Evolutionary conservation across 2,888 invertebrate genomes (phyloP), one percentile per base, ranked within the genome.

Genomic region (Nowickia ferox): DNA sequence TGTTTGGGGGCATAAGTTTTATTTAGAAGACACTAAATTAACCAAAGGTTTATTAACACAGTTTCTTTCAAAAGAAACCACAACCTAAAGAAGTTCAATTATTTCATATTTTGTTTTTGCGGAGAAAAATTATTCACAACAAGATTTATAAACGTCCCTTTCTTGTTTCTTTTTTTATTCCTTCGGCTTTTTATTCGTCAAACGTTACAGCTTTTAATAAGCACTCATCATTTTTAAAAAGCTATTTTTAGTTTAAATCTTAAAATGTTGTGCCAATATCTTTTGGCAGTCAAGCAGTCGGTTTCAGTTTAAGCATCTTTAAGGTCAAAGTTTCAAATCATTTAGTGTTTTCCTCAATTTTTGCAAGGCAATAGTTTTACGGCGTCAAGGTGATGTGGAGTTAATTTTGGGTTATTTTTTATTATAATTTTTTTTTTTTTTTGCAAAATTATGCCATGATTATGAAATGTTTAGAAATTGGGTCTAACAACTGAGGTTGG

Each of bases 301-400:
- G 22, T 40, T 57, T 66, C 22, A 76, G 55, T 72, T 44, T 55
- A 15, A 79, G 55, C 19, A 42, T 68, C 15, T 55, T 83, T 77
- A 75, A 84, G 79, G 79, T 84, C 75, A 84, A 74, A 84, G 84
- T 71, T 80, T 46, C 13, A 75, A 76, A 71, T 65, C 63, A 76
- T 71, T 76, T 76, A 69, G 76, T 65, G 48, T 46, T 80, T 69
- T 75, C 30, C 57, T 48, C 69, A 75, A 65, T 57, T 74, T 79
- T 69, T 69, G 17, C 51, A 72, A 53, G 69, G 46, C 76, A 80
- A 38, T 61, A 57, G 59, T 30, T 22, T 55, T 61, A 51, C 51
- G 53, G 44, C 81, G 15, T 77, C 83, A 77, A 57, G 66, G 51
- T 59, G 77, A 72, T 74, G 65, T 59, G 38, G 38, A 48, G 38